These are phyloP conservation scores for Watersipora subatra DNA, from an alignment of 1,140 invertebrate genomes.

Conservation along the genomic window DNA sequence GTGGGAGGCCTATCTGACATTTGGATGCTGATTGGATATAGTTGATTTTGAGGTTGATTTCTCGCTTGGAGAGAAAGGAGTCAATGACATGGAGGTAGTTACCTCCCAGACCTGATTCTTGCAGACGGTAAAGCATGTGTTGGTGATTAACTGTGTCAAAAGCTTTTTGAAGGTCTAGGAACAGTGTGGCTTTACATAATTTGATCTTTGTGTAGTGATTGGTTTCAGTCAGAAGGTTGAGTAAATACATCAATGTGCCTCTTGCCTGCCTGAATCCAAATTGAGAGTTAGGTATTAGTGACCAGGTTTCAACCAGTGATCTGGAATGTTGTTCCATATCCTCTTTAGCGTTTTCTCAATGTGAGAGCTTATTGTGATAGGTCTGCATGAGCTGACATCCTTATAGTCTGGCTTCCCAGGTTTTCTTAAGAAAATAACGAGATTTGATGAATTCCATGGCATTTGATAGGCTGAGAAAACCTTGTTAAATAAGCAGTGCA, in stretches of 20 bases:
- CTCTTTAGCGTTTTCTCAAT: neutral
- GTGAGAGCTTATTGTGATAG: slow-evolving; percentile 1
- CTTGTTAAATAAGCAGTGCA: neutral
- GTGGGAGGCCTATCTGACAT: neutral
- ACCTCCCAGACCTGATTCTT: neutral
- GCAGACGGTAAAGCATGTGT: neutral
- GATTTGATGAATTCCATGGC: neutral
- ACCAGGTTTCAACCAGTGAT: neutral
- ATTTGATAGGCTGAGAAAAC: neutral
- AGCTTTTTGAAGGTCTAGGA: neutral
- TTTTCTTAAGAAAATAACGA: neutral
- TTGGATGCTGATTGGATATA: neutral
- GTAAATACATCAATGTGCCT: neutral
- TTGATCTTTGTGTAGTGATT: neutral
- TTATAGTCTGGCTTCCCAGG: neutral
- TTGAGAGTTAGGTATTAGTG: neutral
- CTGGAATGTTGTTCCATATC: neutral
- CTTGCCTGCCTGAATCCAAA: slow-evolving; percentile 1
- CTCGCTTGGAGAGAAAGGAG: neutral
- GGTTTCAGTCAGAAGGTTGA: neutral
- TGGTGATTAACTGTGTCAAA: neutral
- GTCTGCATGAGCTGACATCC: neutral
- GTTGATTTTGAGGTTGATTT: neutral
- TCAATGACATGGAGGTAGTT: neutral
- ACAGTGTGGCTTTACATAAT: neutral